A percentile compares a stretch with the other conserved stretches of the same genome.
Evolutionary conservation across 2,113 vertebrate species (phyloP).

Genomic region (Charina bottae): DNA sequence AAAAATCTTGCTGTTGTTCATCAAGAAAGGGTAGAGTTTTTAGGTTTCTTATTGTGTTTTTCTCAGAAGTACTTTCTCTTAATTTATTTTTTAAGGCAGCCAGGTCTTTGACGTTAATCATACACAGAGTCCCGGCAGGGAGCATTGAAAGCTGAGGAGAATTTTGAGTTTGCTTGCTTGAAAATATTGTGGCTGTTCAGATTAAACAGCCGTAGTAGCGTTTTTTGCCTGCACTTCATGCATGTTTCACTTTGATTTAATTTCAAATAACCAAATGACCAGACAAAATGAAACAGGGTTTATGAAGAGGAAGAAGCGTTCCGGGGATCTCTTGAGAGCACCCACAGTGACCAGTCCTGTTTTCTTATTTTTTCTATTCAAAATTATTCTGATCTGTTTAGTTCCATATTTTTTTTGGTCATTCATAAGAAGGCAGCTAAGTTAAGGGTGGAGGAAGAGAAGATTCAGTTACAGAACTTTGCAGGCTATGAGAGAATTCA

Average conservation of each 20-base stretch:
- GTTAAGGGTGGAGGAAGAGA: slow-evolving; percentile 44
- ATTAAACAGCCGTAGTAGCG: not conserved
- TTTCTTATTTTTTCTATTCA: slow-evolving; percentile 44
- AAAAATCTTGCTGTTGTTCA: not conserved
- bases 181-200: slow-evolving; percentile 15
- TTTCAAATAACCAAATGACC: slow-evolving; percentile 43
- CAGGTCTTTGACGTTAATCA: slow-evolving; percentile 14
- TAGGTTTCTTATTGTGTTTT: slow-evolving; percentile 31
- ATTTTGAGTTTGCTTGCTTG: slow-evolving; percentile 29
- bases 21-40: slow-evolving; percentile 22
- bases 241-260: slow-evolving; percentile 31
- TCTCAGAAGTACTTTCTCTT: slow-evolving; percentile 6
- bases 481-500: slow-evolving; percentile 86
- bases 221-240: slow-evolving; percentile 11
- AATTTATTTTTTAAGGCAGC: slow-evolving; percentile 28
- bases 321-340: slow-evolving; percentile 30
- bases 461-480: slow-evolving; percentile 52
- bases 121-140: slow-evolving; percentile 29
- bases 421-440: slow-evolving; percentile 41
- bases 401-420: slow-evolving; percentile 49
- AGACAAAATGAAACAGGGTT: slow-evolving; percentile 25
- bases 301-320: slow-evolving; percentile 43
- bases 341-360: not conserved
- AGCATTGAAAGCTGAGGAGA: slow-evolving; percentile 37
- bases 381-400: slow-evolving; percentile 39